Base-by-base conservation (phyloP, 1,140 invertebrate genomes). In the Drosophila parvula region DNA sequence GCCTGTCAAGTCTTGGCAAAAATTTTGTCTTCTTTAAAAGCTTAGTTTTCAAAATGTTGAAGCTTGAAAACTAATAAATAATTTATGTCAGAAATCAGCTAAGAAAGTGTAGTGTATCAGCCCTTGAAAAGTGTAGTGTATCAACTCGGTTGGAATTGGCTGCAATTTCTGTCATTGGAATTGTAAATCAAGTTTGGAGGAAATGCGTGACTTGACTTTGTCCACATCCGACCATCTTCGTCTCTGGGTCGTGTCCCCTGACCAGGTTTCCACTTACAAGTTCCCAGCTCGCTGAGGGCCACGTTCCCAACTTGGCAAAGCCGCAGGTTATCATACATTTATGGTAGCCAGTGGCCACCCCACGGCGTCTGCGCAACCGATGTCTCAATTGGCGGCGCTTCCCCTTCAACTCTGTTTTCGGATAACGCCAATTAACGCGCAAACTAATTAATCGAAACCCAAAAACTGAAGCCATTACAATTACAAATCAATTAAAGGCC, bases 151-250 rank as follows among this genome's bases (percentile, higher is more conserved):
- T 5, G 18, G 4, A 38, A 10, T 55, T 55, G n/a, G 12, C 58
- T 70, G 74, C 69, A 78, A 70, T 84, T 67, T 48, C 32, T 58
- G 44, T 11, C 56, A 27, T 60, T 44, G 68, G 68, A 67, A 69
- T 65, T 80, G 74, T 70, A 82, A 86, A 79, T 88, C 83, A 79
- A 83, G 83, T 89, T 74, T 84, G 65, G 55, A 79, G 82, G 76
- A 86, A 88, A 86, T 88, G 83, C 79, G 83, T 88, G 83, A 88
- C 83, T 88, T 74, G 81, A 63, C 80, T 82, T 43, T 53, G 61
- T 41, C 28, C 60, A 41, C 48, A 74, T 58, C 48, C 65, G 57
- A 53, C 50, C 51, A 38, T 40, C 34, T 55, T 40, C 12, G 58
- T 43, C 50, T 70, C 30, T 58, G 53, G 77, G 62, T 85, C 81